These are phyloP conservation scores for Galbula dea DNA, from an alignment of 2,113 vertebrate species.

Conservation along the genomic window DNA sequence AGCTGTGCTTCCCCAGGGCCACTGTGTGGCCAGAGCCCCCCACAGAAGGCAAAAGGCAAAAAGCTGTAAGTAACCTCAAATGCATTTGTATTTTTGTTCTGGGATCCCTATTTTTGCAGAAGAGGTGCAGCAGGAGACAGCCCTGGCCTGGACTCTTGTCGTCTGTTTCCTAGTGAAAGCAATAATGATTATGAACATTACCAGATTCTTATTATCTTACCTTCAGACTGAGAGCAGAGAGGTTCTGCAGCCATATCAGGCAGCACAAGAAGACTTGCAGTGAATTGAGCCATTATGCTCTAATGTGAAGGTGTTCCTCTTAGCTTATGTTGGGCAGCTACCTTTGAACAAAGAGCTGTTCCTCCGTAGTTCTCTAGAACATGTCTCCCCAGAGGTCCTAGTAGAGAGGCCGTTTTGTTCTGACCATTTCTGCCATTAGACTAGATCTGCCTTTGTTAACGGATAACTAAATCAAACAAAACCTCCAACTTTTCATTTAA, in stretches of 20 bases:
- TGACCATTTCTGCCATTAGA: neutral
- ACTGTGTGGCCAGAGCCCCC: rapidly evolving
- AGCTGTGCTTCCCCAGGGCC: neutral
- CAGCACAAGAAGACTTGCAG: neutral
- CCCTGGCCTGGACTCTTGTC: neutral
- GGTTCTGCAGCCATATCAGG: rapidly evolving
- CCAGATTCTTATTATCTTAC: neutral
- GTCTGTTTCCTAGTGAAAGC: neutral
- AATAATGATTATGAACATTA: neutral
- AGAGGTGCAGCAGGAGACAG: neutral
- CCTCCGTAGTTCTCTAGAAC: neutral
- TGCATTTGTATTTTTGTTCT: neutral
- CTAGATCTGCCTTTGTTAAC: neutral
- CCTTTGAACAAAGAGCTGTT: neutral
- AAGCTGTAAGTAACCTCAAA: neutral
- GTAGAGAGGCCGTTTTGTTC: neutral
- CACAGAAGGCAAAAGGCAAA: neutral
- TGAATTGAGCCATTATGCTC: neutral
- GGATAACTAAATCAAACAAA: constrained; percentile 56
- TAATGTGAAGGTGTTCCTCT: neutral
- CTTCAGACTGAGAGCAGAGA: neutral
- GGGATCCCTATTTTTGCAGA: neutral
- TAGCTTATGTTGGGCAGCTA: neutral
- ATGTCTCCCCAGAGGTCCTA: neutral
- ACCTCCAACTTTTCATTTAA: neutral